Base-by-base conservation (phyloP, 2,888 invertebrate genomes). In the Leucozona laternaria region DNA sequence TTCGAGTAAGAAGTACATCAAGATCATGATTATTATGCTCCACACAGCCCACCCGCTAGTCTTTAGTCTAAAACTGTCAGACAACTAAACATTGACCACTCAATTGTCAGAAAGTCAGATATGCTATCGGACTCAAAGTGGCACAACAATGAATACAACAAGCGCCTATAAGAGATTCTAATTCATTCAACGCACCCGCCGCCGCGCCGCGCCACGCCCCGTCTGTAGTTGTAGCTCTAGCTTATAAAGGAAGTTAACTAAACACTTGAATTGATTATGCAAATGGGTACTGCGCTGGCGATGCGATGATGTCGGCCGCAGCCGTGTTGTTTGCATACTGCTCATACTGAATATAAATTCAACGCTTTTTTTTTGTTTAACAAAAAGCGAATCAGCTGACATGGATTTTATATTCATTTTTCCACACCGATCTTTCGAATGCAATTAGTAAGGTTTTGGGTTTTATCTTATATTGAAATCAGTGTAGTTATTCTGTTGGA, bases 231-330 rank as follows among this genome's bases (percentile, higher is more conserved):
- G 15, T 25, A 22, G 8, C 4, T 31, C 31, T 20, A 22, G 25
- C 53, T 53, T 53, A 28, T 53, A 28, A 28, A 57, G 48, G 75
- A 75, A 72, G 68, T 66, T 50, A 25, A 66, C 64, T 43, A 50
- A 40, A 66, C 68, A 66, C 68, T 80, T 80, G 79, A 80, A 55
- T 80, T 80, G 79, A 68, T 80, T 80, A 80, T 80, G 79, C 79
- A 80, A 80, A 79, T 79, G 48, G 43, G 20, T 17, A 40, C 48
- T 58, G 64, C 55, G 71, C 64, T 20, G 43, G 22, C 20, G 48
- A 17, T 11, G 20, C 5, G 13, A 31, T 31, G 17, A 17, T 10
- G 20, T 1, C 11, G 22, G 13, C 25, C 7, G 31, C 11, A 13
- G 13, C 25, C 7, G 31, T n/a, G 2, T 25, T 66, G 48, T 48